These are phyloP conservation scores for Setophaga petechia DNA, from an alignment of 2,113 vertebrate genomes.

Conservation along the genomic window DNA sequence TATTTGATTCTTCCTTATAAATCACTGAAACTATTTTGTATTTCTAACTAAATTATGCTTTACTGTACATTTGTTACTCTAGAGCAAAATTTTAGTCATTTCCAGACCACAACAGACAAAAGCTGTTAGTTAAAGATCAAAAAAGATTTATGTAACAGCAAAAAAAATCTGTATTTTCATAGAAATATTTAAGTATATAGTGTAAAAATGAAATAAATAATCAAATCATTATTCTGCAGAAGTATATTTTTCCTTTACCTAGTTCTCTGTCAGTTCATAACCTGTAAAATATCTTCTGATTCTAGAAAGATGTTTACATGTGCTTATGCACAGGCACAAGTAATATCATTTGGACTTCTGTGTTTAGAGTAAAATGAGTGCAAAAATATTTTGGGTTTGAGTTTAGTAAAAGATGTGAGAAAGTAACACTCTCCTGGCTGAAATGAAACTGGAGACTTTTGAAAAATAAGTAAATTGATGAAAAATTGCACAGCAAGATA, in stretches of 20 bases:
- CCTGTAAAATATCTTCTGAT: neutral
- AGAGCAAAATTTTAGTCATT: neutral
- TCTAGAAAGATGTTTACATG: neutral
- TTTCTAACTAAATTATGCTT: neutral
- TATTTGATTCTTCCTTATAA: neutral
- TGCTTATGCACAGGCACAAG: neutral
- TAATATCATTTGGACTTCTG: accelerated
- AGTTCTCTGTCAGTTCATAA: neutral
- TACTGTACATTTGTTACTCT: neutral
- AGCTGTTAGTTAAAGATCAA: neutral
- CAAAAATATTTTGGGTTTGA: neutral
- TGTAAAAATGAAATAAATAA: neutral
- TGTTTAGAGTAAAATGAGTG: neutral
- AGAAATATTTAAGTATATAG: neutral
- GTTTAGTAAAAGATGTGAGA: neutral
- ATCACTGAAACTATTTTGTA: neutral
- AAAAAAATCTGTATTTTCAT: neutral
- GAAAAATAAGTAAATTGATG: neutral
- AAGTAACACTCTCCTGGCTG: neutral
- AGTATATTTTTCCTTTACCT: neutral
- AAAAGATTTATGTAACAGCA: neutral
- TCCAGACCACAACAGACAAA: neutral
- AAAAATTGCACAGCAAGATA: neutral
- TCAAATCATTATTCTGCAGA: neutral
- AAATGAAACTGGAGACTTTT: neutral